Evolutionary conservation across 2,888 invertebrate species (phyloP).

Genomic region (Anodontia alba): DNA sequence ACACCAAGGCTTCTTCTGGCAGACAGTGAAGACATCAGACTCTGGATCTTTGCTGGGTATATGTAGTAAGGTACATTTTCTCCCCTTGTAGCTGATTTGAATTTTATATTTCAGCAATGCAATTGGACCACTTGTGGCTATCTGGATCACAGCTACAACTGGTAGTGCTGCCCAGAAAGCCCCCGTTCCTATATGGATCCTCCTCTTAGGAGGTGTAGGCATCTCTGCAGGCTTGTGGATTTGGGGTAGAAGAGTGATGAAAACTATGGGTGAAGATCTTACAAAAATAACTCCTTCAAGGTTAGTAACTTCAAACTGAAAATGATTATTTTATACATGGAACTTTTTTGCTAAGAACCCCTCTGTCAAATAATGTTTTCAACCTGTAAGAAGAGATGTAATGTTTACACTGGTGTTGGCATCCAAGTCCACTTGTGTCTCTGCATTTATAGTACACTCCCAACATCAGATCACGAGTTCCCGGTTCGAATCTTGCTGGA

Average conservation of each 20-base stretch:
- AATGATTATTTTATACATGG: not conserved
- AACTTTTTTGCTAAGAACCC: not conserved
- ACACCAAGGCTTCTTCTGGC: no score
- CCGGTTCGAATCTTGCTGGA: no score
- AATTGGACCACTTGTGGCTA: conserved; percentile 97
- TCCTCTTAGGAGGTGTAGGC: conserved; percentile 97
- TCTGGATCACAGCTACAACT: conserved; percentile 90
- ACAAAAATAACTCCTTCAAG: conserved; percentile 98
- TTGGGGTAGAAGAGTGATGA: conserved; percentile 97
- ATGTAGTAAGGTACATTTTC: no score
- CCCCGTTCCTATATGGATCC: conserved; percentile 95
- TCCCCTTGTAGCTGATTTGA: no score
- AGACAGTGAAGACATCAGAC: no score
- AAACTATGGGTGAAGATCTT: conserved; percentile 98
- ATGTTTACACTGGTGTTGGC: no score
- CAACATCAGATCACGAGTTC: no score
- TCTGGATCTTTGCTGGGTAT: no score
- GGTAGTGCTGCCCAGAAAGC: conserved; percentile 88
- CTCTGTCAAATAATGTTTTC: no score
- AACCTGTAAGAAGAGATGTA: no score
- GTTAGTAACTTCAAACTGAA: conserved; percentile 85
- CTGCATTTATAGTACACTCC: no score
- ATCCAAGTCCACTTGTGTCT: no score
- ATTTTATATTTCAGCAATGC: conserved; percentile 94
- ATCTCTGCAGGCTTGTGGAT: conserved; percentile 98